Percentiles rank a stretch among this genome's conserved stretches.
Evolutionary conservation across 1,140 invertebrate species (phyloP).

Genomic region (Pantala flavescens): DNA sequence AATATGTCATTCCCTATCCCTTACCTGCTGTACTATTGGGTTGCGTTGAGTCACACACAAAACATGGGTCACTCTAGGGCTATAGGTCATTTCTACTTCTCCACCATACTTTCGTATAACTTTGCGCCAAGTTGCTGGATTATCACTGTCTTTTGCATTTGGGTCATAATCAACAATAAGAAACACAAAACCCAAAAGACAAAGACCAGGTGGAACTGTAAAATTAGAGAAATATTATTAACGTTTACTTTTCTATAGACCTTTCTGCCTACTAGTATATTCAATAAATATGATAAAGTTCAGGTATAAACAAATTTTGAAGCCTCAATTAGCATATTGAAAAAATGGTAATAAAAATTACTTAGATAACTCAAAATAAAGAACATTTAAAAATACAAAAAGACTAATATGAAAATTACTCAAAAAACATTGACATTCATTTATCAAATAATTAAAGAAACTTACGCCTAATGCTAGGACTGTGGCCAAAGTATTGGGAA

Average conservation of each 20-base stretch:
- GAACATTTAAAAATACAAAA: too few relatives aligned
- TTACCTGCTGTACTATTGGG: slow-evolving; percentile 71
- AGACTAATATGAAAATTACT: too few relatives aligned
- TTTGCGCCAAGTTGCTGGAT: slow-evolving; percentile 57
- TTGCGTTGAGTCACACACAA: slow-evolving; percentile 81
- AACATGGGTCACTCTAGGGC: slow-evolving; percentile 78
- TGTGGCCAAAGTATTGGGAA: slow-evolving; percentile 72
- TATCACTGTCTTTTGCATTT: slow-evolving; percentile 35
- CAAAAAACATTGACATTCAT: too few relatives aligned
- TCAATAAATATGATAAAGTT: too few relatives aligned
- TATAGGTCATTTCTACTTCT: slow-evolving; percentile 76
- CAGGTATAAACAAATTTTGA: too few relatives aligned
- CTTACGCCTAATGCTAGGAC: slow-evolving; percentile 66
- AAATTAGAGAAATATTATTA: slow-evolving; percentile 21
- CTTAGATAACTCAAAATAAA: too few relatives aligned
- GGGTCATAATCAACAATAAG: slow-evolving; percentile 62
- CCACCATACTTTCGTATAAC: slow-evolving; percentile 79
- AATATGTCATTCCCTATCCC: too few relatives aligned
- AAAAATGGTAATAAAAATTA: too few relatives aligned
- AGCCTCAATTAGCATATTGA: too few relatives aligned
- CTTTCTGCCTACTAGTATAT: too few relatives aligned
- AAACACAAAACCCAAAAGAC: slow-evolving; percentile 85
- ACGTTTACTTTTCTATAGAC: slow-evolving; percentile 2
- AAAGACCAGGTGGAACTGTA: slow-evolving; percentile 75
- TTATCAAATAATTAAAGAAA: too few relatives aligned